Evolutionary conservation across 1,140 invertebrate species (phyloP), one percentile per base, ranked within the genome.

Genomic region (Zaprionus capensis): DNA sequence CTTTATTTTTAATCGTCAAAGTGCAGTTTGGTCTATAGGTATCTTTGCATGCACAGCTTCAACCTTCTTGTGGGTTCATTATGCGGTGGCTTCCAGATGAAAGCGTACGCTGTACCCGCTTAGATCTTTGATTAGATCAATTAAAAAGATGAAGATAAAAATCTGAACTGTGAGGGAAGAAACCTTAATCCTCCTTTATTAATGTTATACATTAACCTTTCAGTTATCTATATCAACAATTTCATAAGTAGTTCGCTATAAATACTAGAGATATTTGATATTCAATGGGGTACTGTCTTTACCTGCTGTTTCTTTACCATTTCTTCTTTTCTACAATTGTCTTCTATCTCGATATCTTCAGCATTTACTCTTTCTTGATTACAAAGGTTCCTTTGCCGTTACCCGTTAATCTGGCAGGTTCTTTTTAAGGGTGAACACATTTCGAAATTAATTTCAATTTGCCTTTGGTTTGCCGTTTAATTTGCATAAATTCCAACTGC

Each of bases 1-100:
- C 68, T 82, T 86, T 85, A 69, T 82, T 85, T 85, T 85, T 82
- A 85, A 85, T 85, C 82, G 82, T 69, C 57, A 80, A 82, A 86
- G 82, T 85, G 82, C 82, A 71, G 65, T 71, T 76, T 44, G 44
- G 20, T 62, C 64, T 46, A 15, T 24, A 55, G 51, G 63, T 24
- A 70, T 73, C 79, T 82, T 69, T 62, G 64, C 46, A 41, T 66
- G 63, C 62, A 59, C 38, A 38, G 38, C 36, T 46, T 24, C 11
- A 11, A 78, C 44, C 34, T 71, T 22, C 64, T 63, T 83, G 81
- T n/a, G 77, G 81, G 66, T 78, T 57, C 22, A 34, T 46, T 28
- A 53, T 82, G 71, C 31, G 61, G 74, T 64, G 41, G 49, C 62
- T 44, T 49, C 12, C 9, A 49, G 5, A 9, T 24, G 36, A 24